Evolutionary conservation across 2,113 vertebrate species (phyloP), one percentile per base, ranked within the genome.

Genomic region (Syngnathoides biaculeatus): DNA sequence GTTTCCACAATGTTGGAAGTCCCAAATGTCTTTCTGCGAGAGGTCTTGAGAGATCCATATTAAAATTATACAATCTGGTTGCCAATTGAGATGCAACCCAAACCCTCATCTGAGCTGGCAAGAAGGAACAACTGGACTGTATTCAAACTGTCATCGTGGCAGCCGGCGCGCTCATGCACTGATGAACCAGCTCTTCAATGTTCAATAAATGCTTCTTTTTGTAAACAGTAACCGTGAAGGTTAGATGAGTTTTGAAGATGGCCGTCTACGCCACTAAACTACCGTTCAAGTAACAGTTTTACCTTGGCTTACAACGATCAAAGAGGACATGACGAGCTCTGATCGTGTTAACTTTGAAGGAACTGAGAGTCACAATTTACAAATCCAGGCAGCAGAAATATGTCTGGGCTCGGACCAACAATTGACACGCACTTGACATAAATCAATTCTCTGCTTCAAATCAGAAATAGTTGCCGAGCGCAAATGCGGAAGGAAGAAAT

Each of bases 401-500:
- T 48, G 47, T 27, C 10, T 48, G 53, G 15, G 40, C 12, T 30
- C 19, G 12, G n/a, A 47, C 27, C 14, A 14, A 8, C 57, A 5
- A 53, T 42, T 11, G 30, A 30, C 19, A 52, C 30, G n/a, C 11
- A n/a, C 4, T n/a, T 61, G 9, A 62, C 9, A 17, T 9, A 17
- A 38, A 57, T 69, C 52, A 72, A n/a, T 45, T 19, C n/a, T 40
- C 5, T 62, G 14, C 22, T 68, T 17, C n/a, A 5, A 9, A 13
- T 4, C 30, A 57, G 26, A 67, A 43, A 69, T 50, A 5, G 4
- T 27, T 40, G 15, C 3, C 8, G 22, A 12, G 2, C 20, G 24
- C 42, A 13, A 71, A 60, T 47, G 64, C 40, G 38, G 24, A 4
- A 19, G 8, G 60, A 74, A 45, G 43, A 26, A 35, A 71, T 48